Conservation (phyloP, 2,113 vertebrate genomes). For the Mesitornis unicolor region DNA sequence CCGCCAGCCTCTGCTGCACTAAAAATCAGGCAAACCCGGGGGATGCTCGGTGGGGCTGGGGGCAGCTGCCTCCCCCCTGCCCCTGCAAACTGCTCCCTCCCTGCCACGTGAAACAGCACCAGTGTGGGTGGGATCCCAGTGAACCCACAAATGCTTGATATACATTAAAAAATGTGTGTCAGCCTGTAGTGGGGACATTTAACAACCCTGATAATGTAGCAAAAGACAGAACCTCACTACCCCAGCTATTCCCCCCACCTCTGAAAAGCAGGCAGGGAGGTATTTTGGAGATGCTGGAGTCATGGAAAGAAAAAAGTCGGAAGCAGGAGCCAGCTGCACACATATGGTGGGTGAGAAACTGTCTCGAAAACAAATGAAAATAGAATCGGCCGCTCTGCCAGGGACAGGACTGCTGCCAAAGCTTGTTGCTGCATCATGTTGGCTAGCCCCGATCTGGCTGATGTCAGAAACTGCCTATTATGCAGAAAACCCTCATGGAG, state of each 20-base stretch:
- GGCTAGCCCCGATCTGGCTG: background rate
- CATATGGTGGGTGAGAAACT: conserved; percentile 33
- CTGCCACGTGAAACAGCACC: rapidly evolving
- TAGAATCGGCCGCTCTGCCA: background rate
- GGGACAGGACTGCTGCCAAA: conserved; percentile 46
- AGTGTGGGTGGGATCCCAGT: background rate
- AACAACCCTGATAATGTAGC: rapidly evolving
- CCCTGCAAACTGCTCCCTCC: background rate
- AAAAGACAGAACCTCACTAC: background rate
- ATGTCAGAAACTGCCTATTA: conserved; percentile 37
- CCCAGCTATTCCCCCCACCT: background rate
- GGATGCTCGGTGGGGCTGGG: background rate
- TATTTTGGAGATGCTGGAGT: background rate
- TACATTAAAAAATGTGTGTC: background rate
- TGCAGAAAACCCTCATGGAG: conserved; percentile 19
- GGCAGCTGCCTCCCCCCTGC: background rate
- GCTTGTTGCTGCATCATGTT: conserved; percentile 59
- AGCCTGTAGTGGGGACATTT: rapidly evolving
- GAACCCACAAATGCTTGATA: background rate
- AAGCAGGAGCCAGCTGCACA: conserved; percentile 42
- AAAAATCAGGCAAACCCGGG: background rate
- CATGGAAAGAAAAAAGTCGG: conserved; percentile 7
- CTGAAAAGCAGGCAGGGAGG: background rate
- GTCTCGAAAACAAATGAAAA: conserved; percentile 61
- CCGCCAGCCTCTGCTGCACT: background rate